Percentiles rank a stretch among this genome's conserved stretches.
Conservation (phyloP, 2,113 vertebrate species). For the Siniperca chuatsi region DNA sequence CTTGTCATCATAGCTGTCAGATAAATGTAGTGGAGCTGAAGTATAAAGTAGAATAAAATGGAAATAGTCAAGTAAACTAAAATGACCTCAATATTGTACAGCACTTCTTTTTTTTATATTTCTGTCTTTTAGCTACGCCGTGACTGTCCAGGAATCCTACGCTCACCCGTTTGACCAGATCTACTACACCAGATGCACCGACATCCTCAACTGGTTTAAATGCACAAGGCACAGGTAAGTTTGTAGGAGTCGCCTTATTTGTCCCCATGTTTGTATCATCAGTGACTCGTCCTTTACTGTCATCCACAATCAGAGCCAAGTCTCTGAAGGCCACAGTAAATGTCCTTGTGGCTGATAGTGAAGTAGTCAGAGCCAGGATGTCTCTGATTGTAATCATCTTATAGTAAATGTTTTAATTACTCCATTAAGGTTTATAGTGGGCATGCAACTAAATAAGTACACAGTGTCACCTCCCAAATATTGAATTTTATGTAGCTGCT, state of each 20-base stretch:
- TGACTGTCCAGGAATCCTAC: slow-evolving; percentile 98
- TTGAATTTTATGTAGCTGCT: slow-evolving; percentile 19
- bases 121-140: slow-evolving; percentile 89
- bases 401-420: slow-evolving; percentile 68
- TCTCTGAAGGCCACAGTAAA: slow-evolving; percentile 32
- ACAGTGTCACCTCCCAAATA: slow-evolving; percentile 41
- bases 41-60: not conserved
- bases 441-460: slow-evolving; percentile 42
- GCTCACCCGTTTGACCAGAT: slow-evolving; percentile 99
- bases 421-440: slow-evolving; percentile 71
- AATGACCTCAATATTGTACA: not conserved
- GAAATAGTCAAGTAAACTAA: not conserved
- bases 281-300: slow-evolving; percentile 5
- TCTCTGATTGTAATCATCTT: slow-evolving; percentile 58
- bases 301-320: slow-evolving; percentile 21
- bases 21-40: not conserved
- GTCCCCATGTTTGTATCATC: slow-evolving; percentile 19
- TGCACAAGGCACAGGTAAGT: slow-evolving; percentile 96
- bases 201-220: slow-evolving; percentile 99
- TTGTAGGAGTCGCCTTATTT: not conserved
- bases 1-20: not conserved
- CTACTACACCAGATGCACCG: slow-evolving; percentile 98
- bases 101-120: not conserved
- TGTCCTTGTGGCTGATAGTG: slow-evolving; percentile 42
- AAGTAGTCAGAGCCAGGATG: slow-evolving; percentile 48